Percentiles rank a stretch among this genome's conserved stretches.
phyloP scores from a whole-genome alignment of 2,797 vertebrate species.

The Hemibagrus guttatus region DNA sequence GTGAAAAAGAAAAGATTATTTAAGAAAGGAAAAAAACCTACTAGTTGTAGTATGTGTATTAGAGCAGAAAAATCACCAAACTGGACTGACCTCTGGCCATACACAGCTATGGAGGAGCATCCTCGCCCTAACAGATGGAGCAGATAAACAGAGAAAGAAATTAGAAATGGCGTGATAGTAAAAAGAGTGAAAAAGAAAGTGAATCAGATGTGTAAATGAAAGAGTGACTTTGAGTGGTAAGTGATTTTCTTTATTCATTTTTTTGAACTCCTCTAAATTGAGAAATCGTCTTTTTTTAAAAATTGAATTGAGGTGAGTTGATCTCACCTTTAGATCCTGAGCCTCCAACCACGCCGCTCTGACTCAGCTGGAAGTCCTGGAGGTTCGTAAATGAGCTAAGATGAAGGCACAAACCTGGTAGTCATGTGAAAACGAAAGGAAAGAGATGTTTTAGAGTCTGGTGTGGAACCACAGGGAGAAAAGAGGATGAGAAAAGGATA shows the following conservation, averaged over 20 bases:
- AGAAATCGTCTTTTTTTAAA: conserved; percentile 15
- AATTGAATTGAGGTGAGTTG: conserved; percentile 3
- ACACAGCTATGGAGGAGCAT: neutral
- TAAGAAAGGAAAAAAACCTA: neutral
- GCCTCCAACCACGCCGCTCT: conserved; percentile 42
- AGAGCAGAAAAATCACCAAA: conserved; percentile 18
- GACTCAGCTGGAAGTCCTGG: conserved; percentile 1
- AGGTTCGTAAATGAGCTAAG: conserved; percentile 46
- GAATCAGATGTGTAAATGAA: conserved; percentile 33
- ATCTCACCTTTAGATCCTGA: conserved; percentile 38
- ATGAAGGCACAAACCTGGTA: conserved; percentile 56
- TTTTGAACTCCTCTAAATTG: conserved; percentile 32
- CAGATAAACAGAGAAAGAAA: neutral
- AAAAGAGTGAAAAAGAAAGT: conserved; percentile 44
- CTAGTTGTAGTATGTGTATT: neutral
- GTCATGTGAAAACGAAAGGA: conserved; percentile 35
- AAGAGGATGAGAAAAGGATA: conserved; percentile 52
- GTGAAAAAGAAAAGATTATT: neutral
- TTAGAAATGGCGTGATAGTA: conserved; percentile 17
- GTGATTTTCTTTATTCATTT: conserved; percentile 21
- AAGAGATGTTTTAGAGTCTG: conserved; percentile 25
- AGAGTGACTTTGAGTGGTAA: conserved; percentile 28
- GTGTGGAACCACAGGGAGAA: conserved; percentile 49
- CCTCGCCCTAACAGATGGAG: conserved; percentile 37
- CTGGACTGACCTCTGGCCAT: conserved; percentile 18